phyloP scores from a whole-genome alignment of 2,888 invertebrate species.

The Aphidoletes aphidimyza region DNA sequence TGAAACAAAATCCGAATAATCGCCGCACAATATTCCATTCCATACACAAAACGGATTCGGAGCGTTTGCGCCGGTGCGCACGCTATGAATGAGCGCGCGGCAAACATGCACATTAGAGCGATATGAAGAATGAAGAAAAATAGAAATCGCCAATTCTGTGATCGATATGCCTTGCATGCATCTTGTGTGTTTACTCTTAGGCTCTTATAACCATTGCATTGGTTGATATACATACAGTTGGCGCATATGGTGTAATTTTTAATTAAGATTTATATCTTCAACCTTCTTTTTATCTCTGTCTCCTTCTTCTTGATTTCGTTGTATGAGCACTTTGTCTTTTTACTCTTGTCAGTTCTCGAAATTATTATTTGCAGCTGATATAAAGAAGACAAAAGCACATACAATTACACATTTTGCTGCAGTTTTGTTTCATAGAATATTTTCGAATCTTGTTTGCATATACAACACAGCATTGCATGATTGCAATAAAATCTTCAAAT shows the following conservation, averaged over 20 bases:
- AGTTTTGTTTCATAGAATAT: too few species aligned
- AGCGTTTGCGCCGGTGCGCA: not conserved
- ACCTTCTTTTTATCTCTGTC: not conserved
- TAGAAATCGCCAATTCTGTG: not conserved
- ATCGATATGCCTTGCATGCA: slow-evolving; percentile 45
- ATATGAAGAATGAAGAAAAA: not conserved
- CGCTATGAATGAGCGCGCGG: not conserved
- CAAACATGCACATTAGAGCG: too few species aligned
- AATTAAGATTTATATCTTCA: slow-evolving; percentile 56
- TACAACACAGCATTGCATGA: too few species aligned
- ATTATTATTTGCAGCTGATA: too few species aligned
- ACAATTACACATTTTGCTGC: not conserved
- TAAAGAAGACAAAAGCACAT: not conserved
- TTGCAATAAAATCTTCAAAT: slow-evolving; percentile 30
- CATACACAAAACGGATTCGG: not conserved
- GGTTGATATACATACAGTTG: not conserved
- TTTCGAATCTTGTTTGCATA: slow-evolving; percentile 34
- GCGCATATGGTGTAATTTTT: slow-evolving; percentile 44
- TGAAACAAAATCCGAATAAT: not conserved
- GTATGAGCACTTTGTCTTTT: not conserved
- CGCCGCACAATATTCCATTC: not conserved
- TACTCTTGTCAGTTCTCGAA: too few species aligned
- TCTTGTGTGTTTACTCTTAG: slow-evolving; percentile 26
- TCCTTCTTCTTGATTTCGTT: not conserved
- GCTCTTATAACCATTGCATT: not conserved